Evolutionary conservation across 2,888 invertebrate genomes (phyloP), one percentile per base, ranked within the genome.

Genomic region (Cosmia trapezina): DNA sequence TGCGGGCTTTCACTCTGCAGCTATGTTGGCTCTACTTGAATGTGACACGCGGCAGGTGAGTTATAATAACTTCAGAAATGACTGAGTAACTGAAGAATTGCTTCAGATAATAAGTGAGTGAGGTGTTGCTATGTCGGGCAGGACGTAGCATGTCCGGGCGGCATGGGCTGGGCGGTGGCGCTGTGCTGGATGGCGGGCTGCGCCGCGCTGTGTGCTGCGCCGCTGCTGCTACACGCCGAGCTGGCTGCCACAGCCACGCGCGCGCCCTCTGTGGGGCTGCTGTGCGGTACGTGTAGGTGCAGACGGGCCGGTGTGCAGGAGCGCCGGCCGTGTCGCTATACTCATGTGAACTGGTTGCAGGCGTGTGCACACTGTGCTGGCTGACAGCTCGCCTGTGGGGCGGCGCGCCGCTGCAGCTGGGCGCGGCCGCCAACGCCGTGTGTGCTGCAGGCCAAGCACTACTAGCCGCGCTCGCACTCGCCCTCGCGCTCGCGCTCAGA

Each of bases 151-250:
- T 95, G 94, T 41, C 91, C 93, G 0, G 96, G 97, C 5, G 97
- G 97, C 97, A n/a, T 94, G 72, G 97, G 97, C 56, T 97, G 97
- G 88, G 97, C 97, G 64, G 98, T 98, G 97, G 96, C 97, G 9
- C 97, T 97, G 90, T 97, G 93, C 93, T 98, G 88, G 96, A 97
- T 89, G 94, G 94, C 97, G n/a, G 97, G 97, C 0, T 96, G 97
- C 91, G 97, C 97, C 11, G 97, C 98, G 41, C 97, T 98, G 80
- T 96, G 98, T 76, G 97, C 98, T 57, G 97, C 97, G 89, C 97
- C 97, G 56, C 93, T 98, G 66, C 96, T 98, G 77, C 96, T 98
- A 81, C 97, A 97, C 85, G 97, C 97, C 0, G 97, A 98, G 90
- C 93, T 98, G 61, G 97, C 97, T 3, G 95, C 95, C 9, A 96